Percentiles rank a stretch among this genome's conserved stretches.
phyloP scores from a whole-genome alignment of 2,888 invertebrate genomes.

The Beris morrisii region DNA sequence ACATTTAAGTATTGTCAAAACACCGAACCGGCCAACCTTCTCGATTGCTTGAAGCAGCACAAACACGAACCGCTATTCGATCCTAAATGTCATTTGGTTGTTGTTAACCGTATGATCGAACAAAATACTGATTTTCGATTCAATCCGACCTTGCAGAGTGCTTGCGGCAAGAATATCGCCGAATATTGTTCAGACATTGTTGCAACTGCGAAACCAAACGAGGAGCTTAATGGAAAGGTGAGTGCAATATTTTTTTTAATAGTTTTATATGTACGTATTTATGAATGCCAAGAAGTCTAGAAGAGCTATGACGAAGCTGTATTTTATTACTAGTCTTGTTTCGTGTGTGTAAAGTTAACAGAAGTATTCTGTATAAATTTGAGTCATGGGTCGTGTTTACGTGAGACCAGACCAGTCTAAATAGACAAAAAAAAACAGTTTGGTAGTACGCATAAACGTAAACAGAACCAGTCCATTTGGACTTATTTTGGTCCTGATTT shows the following conservation, averaged over 20 bases:
- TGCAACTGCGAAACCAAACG: constrained; percentile 62
- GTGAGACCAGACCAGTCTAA: too few relatives aligned
- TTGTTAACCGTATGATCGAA: constrained; percentile 86
- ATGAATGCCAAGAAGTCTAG: too few relatives aligned
- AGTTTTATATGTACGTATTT: background rate
- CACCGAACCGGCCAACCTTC: constrained; percentile 67
- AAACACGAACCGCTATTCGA: constrained; percentile 79
- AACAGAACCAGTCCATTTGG: too few relatives aligned
- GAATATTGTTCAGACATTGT: constrained; percentile 66
- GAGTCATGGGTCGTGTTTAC: too few relatives aligned
- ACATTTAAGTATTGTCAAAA: constrained; percentile 82
- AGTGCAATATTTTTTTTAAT: constrained; percentile 50
- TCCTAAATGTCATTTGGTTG: constrained; percentile 77
- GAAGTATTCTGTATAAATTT: too few relatives aligned
- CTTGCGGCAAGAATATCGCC: constrained; percentile 80
- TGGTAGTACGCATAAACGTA: too few relatives aligned
- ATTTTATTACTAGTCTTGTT: too few relatives aligned
- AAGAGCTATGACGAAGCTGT: too few relatives aligned
- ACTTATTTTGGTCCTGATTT: too few relatives aligned
- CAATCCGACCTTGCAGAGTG: constrained; percentile 79
- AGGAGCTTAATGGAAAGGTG: constrained; percentile 77
- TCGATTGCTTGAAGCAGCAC: constrained; percentile 78
- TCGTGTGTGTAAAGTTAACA: too few relatives aligned
- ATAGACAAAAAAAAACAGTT: too few relatives aligned
- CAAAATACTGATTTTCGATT: constrained; percentile 88